phyloP scores from a whole-genome alignment of 2,113 vertebrate genomes.

The Phainopepla nitens region DNA sequence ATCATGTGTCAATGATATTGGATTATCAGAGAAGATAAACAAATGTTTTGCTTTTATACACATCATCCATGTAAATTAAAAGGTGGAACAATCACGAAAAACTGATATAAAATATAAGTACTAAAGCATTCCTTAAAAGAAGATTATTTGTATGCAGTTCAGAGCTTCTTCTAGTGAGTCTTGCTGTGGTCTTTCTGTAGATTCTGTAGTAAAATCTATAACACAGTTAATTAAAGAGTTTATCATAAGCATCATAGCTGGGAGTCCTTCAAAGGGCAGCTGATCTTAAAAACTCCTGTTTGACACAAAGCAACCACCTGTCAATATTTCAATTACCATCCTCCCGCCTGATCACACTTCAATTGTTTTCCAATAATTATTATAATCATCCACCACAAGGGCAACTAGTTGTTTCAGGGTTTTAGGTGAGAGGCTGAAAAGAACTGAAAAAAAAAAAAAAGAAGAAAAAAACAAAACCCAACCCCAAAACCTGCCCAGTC shows the following conservation, averaged over 20 bases:
- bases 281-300: slow-evolving; percentile 66
- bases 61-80: background rate
- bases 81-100: background rate
- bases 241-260: slow-evolving; percentile 26
- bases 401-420: slow-evolving; percentile 74
- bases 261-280: slow-evolving; percentile 27
- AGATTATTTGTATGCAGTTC: background rate
- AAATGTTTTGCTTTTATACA: background rate
- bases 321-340: slow-evolving; percentile 71
- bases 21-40: background rate
- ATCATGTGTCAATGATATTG: background rate
- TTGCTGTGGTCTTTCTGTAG: background rate
- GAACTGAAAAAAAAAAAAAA: background rate
- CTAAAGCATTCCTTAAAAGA: background rate
- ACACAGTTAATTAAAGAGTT: background rate
- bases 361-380: slow-evolving; percentile 82
- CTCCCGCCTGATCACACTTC: slow-evolving; percentile 79
- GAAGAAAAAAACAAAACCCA: background rate
- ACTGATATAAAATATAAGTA: background rate
- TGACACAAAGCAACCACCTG: slow-evolving; percentile 83
- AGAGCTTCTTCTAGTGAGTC: background rate
- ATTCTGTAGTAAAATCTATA: background rate
- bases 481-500: background rate
- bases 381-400: slow-evolving; percentile 80
- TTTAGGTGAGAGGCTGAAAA: slow-evolving; percentile 63